phyloP scores from a whole-genome alignment of 2,888 invertebrate genomes.

The Pseudanteris insignis region DNA sequence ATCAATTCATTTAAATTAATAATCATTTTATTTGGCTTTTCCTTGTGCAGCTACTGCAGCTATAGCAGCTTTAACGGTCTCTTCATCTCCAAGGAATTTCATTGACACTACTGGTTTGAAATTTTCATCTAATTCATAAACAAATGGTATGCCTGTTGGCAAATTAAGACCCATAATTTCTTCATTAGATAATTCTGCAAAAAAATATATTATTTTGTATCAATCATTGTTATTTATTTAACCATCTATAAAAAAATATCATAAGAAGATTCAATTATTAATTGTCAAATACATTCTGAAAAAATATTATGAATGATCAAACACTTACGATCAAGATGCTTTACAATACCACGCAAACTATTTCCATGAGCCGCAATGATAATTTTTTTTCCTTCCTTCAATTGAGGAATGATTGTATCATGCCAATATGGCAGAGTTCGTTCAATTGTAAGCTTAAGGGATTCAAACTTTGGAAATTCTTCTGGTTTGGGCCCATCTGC shows the following conservation, averaged over 20 bases:
- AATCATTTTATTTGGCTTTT: slow-evolving; percentile 70
- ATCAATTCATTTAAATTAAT: too few relatives aligned
- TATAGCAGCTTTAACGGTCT: slow-evolving; percentile 72
- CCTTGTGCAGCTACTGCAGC: slow-evolving; percentile 72
- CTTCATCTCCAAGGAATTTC: slow-evolving; percentile 73
- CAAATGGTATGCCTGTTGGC: slow-evolving; percentile 74
- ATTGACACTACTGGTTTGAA: slow-evolving; percentile 71
- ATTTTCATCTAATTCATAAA: slow-evolving; percentile 71
- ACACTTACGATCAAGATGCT: slow-evolving; percentile 84
- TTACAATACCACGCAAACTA: slow-evolving; percentile 85
- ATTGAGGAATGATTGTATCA: slow-evolving; percentile 81
- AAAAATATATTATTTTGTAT: too few relatives aligned
- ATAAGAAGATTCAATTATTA: too few relatives aligned
- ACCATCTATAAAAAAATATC: too few relatives aligned
- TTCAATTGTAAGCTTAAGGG: slow-evolving; percentile 82
- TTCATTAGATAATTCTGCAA: slow-evolving; percentile 69
- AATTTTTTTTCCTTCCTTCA: slow-evolving; percentile 81
- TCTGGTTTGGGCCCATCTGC: slow-evolving; percentile 76
- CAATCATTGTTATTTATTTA: too few relatives aligned
- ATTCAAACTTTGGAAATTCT: slow-evolving; percentile 85
- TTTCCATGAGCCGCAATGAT: slow-evolving; percentile 89
- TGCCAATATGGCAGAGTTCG: slow-evolving; percentile 90
- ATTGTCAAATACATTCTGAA: too few relatives aligned
- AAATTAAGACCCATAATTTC: slow-evolving; percentile 72
- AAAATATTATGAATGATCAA: too few relatives aligned